Conservation (phyloP, 2,113 vertebrate genomes). For the Anarhynchus alexandrinus region DNA sequence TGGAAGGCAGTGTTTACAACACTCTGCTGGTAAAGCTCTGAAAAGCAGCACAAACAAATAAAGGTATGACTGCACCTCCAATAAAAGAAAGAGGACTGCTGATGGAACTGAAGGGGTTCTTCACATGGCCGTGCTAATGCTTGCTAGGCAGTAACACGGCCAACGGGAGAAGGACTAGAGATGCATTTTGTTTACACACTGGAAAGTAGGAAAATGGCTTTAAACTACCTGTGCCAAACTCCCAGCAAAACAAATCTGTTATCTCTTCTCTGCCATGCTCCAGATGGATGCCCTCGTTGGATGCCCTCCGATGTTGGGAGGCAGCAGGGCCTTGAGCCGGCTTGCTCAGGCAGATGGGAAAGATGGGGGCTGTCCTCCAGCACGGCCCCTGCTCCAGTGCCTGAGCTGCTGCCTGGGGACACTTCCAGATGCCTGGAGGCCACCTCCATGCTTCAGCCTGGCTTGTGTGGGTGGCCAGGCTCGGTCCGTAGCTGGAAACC, state of each 20-base stretch:
- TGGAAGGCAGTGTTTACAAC: not conserved
- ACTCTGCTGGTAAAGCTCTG: not conserved
- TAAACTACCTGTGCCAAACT: not conserved
- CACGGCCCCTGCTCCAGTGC: accelerated
- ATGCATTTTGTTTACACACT: accelerated
- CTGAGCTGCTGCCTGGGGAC: not conserved
- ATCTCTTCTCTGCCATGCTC: not conserved
- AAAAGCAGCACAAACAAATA: not conserved
- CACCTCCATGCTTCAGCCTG: not conserved
- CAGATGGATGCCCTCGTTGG: not conserved
- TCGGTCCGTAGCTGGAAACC: not conserved
- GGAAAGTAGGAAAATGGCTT: not conserved
- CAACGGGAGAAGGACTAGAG: not conserved
- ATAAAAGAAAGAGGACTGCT: not conserved
- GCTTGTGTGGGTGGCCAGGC: not conserved
- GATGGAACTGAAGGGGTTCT: not conserved
- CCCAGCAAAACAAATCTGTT: not conserved
- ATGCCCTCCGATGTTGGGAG: accelerated
- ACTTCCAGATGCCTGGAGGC: not conserved
- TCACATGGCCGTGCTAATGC: not conserved
- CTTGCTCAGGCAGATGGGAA: not conserved
- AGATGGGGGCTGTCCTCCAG: not conserved
- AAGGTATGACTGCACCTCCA: not conserved
- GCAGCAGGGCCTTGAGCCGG: accelerated
- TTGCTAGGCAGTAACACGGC: not conserved